Base-by-base conservation (phyloP, 2,113 vertebrate species). In the Centropus unirufus region DNA sequence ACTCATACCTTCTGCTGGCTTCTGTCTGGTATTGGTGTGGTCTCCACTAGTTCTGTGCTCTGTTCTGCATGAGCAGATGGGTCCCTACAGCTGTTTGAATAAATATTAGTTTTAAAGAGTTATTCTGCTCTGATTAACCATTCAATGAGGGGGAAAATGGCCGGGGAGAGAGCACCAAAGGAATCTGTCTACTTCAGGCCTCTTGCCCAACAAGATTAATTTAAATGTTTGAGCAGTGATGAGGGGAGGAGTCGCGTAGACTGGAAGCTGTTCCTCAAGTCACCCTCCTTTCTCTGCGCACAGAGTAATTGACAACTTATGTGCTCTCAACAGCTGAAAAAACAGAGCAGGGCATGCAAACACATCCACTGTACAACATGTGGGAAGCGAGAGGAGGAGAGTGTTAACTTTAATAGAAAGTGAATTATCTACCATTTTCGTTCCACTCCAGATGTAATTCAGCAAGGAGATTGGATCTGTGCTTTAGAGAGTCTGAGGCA, bases 291-390 rank as follows among this genome's bases (percentile, higher is more conserved):
- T 91, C 94, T 97, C 90, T 86, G 74, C 44, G 58, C 70, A 24
- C 73, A 72, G 82, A 92, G 94, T 97, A 97, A 97, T 90, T 95
- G 97, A 96, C 97, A 97, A 83, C 93, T 97, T 70, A 78, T 68
- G 89, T 69, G 69, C 97, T 97, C 82, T 9, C 47, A 85, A 59
- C 98, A 98, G 98, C 98, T 98, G 98, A 97, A 97, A 97, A 96
- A 98, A 98, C 95, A 98, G 75, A 90, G 72, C 83, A 81, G 92
- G 86, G 95, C 95, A 84, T 90, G 93, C 90, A 91, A 91, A 95
- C 89, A 69, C 4, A 0, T 77, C 84, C 89, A 52, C 92, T 85
- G 88, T 95, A 34, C 91, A 90, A 84, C 92, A 89, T 46, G 16
- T 40, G 86, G 91, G 95, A 96, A 97, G 97, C 40, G 70, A 93